phyloP scores from a whole-genome alignment of 2,888 invertebrate genomes.

The Dicycla oo region DNA sequence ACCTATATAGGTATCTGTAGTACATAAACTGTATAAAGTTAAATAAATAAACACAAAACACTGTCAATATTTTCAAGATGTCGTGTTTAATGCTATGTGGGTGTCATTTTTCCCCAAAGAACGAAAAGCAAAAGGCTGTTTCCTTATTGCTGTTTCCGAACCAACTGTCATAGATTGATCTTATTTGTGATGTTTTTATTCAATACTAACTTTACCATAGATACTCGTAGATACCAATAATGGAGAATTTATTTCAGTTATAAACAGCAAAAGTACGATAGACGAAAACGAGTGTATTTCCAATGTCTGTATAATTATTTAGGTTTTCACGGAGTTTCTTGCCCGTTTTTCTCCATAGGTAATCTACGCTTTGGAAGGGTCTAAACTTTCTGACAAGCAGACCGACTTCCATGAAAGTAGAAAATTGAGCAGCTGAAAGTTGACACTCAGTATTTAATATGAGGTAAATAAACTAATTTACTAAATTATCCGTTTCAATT shows the following conservation, averaged over 20 bases:
- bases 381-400: neutral
- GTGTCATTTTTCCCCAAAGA: slow-evolving; percentile 11
- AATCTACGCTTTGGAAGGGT: neutral
- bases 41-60: neutral
- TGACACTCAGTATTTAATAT: no score
- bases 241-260: neutral
- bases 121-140: slow-evolving; percentile 21
- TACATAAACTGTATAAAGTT: neutral
- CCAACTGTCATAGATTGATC: slow-evolving; percentile 8
- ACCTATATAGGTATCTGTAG: no score
- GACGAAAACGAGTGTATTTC: neutral
- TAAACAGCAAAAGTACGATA: neutral
- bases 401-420: neutral
- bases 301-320: neutral
- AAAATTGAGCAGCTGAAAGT: neutral
- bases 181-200: slow-evolving; percentile 13
- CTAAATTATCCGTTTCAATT: neutral
- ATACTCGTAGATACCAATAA: no score
- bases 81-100: neutral
- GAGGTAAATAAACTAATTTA: neutral
- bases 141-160: slow-evolving; percentile 15
- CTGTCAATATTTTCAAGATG: neutral
- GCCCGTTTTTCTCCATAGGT: no score
- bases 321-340: neutral
- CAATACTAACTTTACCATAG: neutral